Conservation (phyloP, 1,140 invertebrate genomes). For the Micrasema longulum region DNA sequence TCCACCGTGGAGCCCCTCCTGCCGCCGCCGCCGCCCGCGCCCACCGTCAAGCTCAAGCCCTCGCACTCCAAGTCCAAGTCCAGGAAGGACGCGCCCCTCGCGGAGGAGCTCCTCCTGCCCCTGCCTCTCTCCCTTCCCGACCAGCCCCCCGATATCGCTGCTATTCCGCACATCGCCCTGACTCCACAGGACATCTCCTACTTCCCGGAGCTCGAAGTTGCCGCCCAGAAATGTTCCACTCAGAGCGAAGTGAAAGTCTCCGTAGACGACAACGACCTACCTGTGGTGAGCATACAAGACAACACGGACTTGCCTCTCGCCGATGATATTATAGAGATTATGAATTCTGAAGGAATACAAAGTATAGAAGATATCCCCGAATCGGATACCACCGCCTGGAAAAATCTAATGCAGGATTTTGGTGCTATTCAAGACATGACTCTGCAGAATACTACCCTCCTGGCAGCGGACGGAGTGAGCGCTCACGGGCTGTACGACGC, state of each 20-base stretch:
- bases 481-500: slow-evolving; percentile 60
- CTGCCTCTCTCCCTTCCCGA: background rate
- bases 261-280: slow-evolving; percentile 63
- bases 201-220: slow-evolving; percentile 60
- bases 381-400: slow-evolving; percentile 61
- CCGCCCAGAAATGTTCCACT: slow-evolving; percentile 62
- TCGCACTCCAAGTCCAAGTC: slow-evolving; percentile 57
- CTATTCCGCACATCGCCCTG: slow-evolving; percentile 50
- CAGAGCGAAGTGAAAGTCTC: slow-evolving; percentile 62
- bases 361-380: slow-evolving; percentile 63
- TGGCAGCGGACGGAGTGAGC: slow-evolving; percentile 58
- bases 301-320: slow-evolving; percentile 62
- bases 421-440: slow-evolving; percentile 64
- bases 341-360: slow-evolving; percentile 66
- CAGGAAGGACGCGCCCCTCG: slow-evolving; percentile 63
- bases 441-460: slow-evolving; percentile 60
- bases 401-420: slow-evolving; percentile 66
- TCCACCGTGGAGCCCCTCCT: slow-evolving; percentile 56
- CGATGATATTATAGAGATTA: slow-evolving; percentile 66
- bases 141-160: slow-evolving; percentile 55
- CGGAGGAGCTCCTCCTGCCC: slow-evolving; percentile 61
- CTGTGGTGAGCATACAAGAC: slow-evolving; percentile 67
- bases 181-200: slow-evolving; percentile 54
- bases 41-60: slow-evolving; percentile 58
- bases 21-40: slow-evolving; percentile 53